A percentile compares a stretch with the other conserved stretches of the same genome.
phyloP scores from a whole-genome alignment of 2,113 vertebrate genomes.

The Panthera tigris region DNA sequence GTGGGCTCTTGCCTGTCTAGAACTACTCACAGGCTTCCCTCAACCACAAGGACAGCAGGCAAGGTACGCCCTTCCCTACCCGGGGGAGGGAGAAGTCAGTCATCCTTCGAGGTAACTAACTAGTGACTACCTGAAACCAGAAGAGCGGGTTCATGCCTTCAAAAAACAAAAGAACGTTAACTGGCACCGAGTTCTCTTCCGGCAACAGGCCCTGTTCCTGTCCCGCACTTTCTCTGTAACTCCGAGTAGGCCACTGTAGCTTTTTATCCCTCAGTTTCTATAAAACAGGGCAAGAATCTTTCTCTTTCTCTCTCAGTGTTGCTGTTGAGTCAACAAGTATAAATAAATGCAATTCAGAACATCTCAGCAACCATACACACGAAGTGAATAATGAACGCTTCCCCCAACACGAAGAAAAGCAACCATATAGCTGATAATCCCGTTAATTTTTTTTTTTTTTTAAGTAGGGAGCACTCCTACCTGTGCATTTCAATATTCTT shows the following conservation, averaged over 20 bases:
- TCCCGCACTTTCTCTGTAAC: background rate
- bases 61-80: rapidly evolving
- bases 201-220: background rate
- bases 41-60: background rate
- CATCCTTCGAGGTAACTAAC: background rate
- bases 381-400: background rate
- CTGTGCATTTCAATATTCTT: background rate
- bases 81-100: background rate
- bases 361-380: background rate
- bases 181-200: background rate
- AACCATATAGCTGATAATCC: rapidly evolving
- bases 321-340: background rate
- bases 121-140: background rate
- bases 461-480: background rate
- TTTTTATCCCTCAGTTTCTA: background rate
- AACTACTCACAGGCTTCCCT: background rate
- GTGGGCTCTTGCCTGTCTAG: background rate
- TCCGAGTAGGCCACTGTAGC: background rate
- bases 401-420: background rate
- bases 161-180: background rate
- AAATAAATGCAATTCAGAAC: background rate
- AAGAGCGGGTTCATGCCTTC: background rate
- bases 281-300: background rate
- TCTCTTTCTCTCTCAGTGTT: background rate
- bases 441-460: background rate